Percentiles rank a stretch among this genome's conserved stretches.
Evolutionary conservation across 2,888 invertebrate species (phyloP).

Genomic region (Artemia sp.): DNA sequence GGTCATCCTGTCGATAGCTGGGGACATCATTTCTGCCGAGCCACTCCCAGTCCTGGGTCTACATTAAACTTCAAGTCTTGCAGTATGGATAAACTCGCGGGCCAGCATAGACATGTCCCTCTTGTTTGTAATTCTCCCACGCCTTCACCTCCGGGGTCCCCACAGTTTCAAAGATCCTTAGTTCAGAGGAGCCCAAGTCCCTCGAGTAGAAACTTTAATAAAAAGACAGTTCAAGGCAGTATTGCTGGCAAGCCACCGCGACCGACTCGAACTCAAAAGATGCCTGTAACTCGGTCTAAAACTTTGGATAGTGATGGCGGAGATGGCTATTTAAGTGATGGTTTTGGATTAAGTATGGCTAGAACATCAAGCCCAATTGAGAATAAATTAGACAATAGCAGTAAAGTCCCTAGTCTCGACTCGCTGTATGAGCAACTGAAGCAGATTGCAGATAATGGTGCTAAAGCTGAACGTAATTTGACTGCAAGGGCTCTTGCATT

Average conservation of each 20-base stretch:
- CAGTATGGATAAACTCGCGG: conserved; percentile 20
- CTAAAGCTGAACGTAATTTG: neutral
- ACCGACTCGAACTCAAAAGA: conserved; percentile 18
- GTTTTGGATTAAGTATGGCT: conserved; percentile 1
- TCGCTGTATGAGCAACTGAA: conserved; percentile 23
- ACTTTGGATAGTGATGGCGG: conserved; percentile 14
- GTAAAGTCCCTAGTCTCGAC: conserved; percentile 22
- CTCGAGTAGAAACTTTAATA: neutral
- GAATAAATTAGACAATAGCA: conserved; percentile 5
- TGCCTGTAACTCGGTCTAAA: conserved; percentile 16
- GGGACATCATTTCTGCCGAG: conserved; percentile 11
- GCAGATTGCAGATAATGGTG: conserved; percentile 17
- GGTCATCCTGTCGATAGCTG: conserved; percentile 12
- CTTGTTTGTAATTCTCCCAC: conserved; percentile 17
- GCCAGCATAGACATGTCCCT: neutral
- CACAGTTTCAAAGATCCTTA: conserved; percentile 18
- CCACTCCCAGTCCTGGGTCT: neutral
- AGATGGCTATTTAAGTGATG: neutral
- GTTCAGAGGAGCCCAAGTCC: conserved; percentile 15
- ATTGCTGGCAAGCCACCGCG: conserved; percentile 19
- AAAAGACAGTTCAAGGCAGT: neutral
- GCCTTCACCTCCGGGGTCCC: conserved; percentile 21
- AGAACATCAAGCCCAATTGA: conserved; percentile 6
- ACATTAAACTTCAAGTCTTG: conserved; percentile 18
- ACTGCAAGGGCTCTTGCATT: neutral